phyloP scores from a whole-genome alignment of 2,888 invertebrate genomes.

The Venusia cambrica region DNA sequence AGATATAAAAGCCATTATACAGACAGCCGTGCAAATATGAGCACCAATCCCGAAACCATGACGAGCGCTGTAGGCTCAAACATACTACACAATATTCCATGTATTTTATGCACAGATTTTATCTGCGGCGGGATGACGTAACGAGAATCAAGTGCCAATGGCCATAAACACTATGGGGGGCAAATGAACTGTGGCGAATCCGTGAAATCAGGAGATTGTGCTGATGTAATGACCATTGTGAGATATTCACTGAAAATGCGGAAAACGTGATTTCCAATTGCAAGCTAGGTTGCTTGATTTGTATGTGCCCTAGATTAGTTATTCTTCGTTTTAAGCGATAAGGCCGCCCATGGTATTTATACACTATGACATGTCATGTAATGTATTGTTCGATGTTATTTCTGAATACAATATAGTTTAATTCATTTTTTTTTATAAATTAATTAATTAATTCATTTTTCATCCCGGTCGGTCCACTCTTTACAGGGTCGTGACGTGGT shows the following conservation, averaged over 20 bases:
- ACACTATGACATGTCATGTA: too few species aligned
- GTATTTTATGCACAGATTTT: constrained; percentile 1
- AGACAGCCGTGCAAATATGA: constrained; percentile 51
- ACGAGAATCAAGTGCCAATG: constrained; percentile 45
- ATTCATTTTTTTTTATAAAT: too few species aligned
- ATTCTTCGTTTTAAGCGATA: too few species aligned
- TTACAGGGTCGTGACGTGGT: too few species aligned
- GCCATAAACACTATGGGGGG: constrained; percentile 23
- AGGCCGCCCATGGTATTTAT: too few species aligned
- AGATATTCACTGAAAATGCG: not conserved
- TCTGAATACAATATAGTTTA: too few species aligned
- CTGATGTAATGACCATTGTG: constrained; percentile 30
- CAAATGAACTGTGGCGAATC: constrained; percentile 56
- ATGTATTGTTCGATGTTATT: too few species aligned
- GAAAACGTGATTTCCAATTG: not conserved
- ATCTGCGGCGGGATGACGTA: too few species aligned
- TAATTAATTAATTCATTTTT: too few species aligned
- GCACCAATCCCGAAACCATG: constrained; percentile 42
- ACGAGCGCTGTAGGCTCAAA: constrained; percentile 35
- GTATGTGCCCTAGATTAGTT: too few species aligned
- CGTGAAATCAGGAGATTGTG: constrained; percentile 54
- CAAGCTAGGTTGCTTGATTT: not conserved
- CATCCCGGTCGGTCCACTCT: too few species aligned
- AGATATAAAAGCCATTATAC: constrained; percentile 40
- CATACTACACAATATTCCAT: constrained; percentile 3